Percentiles rank a stretch among this genome's conserved stretches.
phyloP scores from a whole-genome alignment of 2,113 vertebrate genomes.

The Chlamydotis undulata region DNA sequence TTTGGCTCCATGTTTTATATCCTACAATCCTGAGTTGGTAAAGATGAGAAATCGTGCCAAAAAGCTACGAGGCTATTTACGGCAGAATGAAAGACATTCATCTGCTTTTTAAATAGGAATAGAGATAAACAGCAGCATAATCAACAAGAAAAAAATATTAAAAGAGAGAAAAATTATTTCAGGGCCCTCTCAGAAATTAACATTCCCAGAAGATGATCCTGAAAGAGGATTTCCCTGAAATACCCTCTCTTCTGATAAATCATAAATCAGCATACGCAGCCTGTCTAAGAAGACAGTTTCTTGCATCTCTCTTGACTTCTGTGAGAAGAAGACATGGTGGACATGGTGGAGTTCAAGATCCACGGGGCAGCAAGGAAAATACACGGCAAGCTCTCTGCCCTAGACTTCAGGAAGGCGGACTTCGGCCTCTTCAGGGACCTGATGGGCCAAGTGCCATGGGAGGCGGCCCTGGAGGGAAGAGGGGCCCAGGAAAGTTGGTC shows the following conservation, averaged over 20 bases:
- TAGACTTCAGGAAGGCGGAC: too few species aligned
- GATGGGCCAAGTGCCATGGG: too few species aligned
- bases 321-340: background rate
- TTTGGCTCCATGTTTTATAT: background rate
- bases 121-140: background rate
- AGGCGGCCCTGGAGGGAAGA: too few species aligned
- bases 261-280: accelerated
- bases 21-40: background rate
- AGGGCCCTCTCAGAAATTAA: background rate
- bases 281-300: background rate
- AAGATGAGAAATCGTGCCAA: background rate
- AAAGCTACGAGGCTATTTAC: background rate
- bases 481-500: too few species aligned
- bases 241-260: background rate
- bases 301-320: background rate
- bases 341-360: too few species aligned
- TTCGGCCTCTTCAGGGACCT: too few species aligned
- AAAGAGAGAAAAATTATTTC: background rate
- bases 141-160: background rate
- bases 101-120: background rate
- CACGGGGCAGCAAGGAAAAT: too few species aligned
- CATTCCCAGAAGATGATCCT: background rate
- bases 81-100: background rate
- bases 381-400: too few species aligned
- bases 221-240: background rate